phyloP scores from a whole-genome alignment of 2,113 vertebrate genomes.

The Gobiocypris rarus region DNA sequence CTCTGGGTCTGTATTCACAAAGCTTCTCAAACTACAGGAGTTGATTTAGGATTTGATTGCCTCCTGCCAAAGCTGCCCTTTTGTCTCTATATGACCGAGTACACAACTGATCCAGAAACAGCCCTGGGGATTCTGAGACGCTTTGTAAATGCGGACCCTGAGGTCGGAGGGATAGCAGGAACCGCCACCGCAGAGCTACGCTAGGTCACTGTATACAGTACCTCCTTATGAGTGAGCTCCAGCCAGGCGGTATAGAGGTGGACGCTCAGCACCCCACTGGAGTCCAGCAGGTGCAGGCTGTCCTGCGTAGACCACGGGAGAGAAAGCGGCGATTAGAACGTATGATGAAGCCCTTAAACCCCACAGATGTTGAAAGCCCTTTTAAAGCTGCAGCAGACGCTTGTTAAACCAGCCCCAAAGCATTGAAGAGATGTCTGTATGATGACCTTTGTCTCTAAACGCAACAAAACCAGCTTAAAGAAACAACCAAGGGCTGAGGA shows the following conservation, averaged over 20 bases:
- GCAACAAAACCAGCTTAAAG: background rate
- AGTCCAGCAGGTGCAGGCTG: slow-evolving; percentile 80
- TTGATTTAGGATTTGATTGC: background rate
- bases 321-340: slow-evolving; percentile 68
- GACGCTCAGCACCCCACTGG: slow-evolving; percentile 77
- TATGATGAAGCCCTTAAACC: slow-evolving; percentile 28
- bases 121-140: background rate
- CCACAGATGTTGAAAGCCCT: slow-evolving; percentile 16
- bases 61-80: background rate
- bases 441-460: too few relatives aligned
- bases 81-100: background rate
- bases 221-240: slow-evolving; percentile 82
- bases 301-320: slow-evolving; percentile 75
- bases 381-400: background rate
- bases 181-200: slow-evolving; percentile 57
- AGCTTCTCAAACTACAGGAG: slow-evolving; percentile 16
- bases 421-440: background rate
- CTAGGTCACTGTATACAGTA: slow-evolving; percentile 75
- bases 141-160: slow-evolving; percentile 32
- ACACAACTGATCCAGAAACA: slow-evolving; percentile 19
- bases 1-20: slow-evolving; percentile 33
- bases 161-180: slow-evolving; percentile 11
- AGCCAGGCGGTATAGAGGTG: slow-evolving; percentile 82
- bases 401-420: slow-evolving; percentile 33
- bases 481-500: too few relatives aligned